Percentiles rank a stretch among this genome's conserved stretches.
Evolutionary conservation across 92 coral and sea anemone genomes (phyloP).

Genomic region (Chrysogorgia sp.): DNA sequence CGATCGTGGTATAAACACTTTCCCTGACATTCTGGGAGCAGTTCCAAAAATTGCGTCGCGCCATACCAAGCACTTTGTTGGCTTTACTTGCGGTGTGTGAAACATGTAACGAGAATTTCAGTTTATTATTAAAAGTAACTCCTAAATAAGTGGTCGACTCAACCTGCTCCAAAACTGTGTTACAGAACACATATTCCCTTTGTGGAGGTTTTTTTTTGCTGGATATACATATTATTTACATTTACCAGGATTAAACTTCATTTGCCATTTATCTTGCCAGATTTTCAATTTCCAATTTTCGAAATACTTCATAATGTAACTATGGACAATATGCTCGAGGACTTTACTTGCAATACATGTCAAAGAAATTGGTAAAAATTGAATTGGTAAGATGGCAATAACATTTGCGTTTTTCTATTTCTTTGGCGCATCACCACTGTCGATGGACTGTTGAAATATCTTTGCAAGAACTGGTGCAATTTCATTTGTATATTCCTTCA

Average conservation of each 20-base stretch:
- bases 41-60: conserved; percentile 14
- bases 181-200: background rate
- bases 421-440: conserved; percentile 51
- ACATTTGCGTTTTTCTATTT: conserved; percentile 66
- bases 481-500: too few relatives aligned
- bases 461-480: too few relatives aligned
- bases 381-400: conserved; percentile 53
- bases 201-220: background rate
- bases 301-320: conserved; percentile 63
- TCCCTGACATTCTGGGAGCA: too few relatives aligned
- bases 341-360: too few relatives aligned
- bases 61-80: too few relatives aligned
- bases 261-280: conserved; percentile 34
- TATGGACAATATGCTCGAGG: too few relatives aligned
- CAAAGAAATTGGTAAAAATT: conserved; percentile 60
- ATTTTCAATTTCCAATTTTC: background rate
- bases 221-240: conserved; percentile 16
- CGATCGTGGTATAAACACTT: too few relatives aligned
- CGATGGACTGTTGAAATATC: conserved; percentile 49
- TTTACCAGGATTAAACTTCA: conserved; percentile 19
- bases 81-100: too few relatives aligned
- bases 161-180: conserved; percentile 22
- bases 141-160: too few relatives aligned
- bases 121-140: too few relatives aligned
- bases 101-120: too few relatives aligned